phyloP scores from a whole-genome alignment of 2,888 invertebrate species.

The Clistopyga incitator region DNA sequence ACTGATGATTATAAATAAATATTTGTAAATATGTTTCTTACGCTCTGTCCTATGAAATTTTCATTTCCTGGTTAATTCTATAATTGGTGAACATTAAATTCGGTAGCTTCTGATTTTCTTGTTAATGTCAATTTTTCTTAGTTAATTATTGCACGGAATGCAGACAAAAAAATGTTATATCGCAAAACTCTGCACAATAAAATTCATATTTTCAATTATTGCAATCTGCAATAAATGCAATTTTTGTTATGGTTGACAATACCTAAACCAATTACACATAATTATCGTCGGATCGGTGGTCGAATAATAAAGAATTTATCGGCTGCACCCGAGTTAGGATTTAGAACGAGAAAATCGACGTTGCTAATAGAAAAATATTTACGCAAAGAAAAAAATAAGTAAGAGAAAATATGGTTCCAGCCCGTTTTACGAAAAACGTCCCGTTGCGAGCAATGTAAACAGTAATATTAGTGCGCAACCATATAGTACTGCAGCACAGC shows the following conservation, averaged over 20 bases:
- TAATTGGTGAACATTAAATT: neutral
- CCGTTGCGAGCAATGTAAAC: constrained; percentile 22
- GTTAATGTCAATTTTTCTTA: neutral
- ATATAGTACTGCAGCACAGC: constrained; percentile 31
- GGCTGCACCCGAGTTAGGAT: neutral
- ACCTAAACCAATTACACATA: neutral
- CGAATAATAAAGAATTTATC: neutral
- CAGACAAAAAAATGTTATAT: neutral
- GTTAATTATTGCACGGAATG: neutral
- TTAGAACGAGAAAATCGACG: neutral
- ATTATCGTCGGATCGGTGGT: neutral
- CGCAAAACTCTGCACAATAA: too few relatives aligned
- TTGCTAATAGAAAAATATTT: neutral
- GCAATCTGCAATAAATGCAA: neutral
- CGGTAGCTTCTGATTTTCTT: neutral
- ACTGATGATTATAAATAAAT: neutral
- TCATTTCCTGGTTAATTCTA: neutral
- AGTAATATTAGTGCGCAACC: constrained; percentile 23
- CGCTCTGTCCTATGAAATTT: neutral
- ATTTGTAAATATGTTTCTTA: too few relatives aligned
- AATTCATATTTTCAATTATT: neutral
- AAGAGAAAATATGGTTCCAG: neutral
- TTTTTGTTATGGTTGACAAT: neutral
- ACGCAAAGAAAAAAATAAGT: neutral
- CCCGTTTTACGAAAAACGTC: neutral